These are phyloP conservation scores for Aphodius granarius DNA, from an alignment of 2,888 invertebrate species.

Conservation along the genomic window DNA sequence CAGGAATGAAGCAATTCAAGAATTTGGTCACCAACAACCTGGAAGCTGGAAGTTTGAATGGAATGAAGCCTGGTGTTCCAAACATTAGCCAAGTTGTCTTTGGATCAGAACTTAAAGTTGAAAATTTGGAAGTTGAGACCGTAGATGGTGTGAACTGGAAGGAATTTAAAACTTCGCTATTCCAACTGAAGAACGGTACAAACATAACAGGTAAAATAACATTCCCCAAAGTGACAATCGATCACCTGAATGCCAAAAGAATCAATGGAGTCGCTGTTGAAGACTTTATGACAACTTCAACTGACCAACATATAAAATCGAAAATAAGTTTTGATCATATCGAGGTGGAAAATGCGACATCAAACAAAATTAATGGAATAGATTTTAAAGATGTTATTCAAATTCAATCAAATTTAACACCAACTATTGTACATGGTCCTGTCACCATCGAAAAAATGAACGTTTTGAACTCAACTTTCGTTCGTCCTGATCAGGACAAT, in stretches of 20 bases:
- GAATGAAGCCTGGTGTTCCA: not conserved
- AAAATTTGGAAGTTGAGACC: conserved; percentile 37
- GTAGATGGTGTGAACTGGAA: conserved; percentile 47
- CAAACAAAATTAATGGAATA: conserved; percentile 19
- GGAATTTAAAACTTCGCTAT: conserved; percentile 43
- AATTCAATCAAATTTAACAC: not conserved
- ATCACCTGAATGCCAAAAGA: conserved; percentile 3
- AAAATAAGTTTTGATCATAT: conserved; percentile 18
- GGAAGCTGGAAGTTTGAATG: not conserved
- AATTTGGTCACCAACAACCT: conserved; percentile 25
- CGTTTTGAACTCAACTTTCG: conserved; percentile 7
- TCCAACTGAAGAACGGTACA: conserved; percentile 38
- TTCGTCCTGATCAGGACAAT: not conserved
- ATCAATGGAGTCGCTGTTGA: conserved; percentile 16
- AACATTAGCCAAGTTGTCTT: not conserved
- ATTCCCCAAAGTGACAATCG: conserved; percentile 6
- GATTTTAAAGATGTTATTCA: conserved; percentile 3
- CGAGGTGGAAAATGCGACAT: conserved; percentile 6
- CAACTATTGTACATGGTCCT: conserved; percentile 17
- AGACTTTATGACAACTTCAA: conserved; percentile 21
- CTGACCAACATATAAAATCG: conserved; percentile 21
- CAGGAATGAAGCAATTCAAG: conserved; percentile 42
- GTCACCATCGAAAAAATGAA: conserved; percentile 16
- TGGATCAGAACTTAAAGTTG: not conserved
- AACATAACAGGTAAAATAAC: conserved; percentile 37